Percentiles rank a stretch among this genome's conserved stretches.
These are phyloP conservation scores for Bovichtus diacanthus DNA, from an alignment of 2,797 vertebrate genomes.

Conservation along the genomic window DNA sequence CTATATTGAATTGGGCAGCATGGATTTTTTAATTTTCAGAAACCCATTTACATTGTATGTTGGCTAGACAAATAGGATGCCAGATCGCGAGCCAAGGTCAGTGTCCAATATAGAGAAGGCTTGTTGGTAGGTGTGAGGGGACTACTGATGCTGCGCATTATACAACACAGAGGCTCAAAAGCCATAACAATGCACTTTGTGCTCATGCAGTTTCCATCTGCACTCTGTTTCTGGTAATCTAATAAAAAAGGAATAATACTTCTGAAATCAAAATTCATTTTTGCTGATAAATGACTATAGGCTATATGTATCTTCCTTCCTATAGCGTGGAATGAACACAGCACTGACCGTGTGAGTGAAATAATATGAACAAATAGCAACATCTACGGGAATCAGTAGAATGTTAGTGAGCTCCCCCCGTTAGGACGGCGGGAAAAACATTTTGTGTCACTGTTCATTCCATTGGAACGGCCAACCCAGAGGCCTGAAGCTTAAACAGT, in stretches of 20 bases:
- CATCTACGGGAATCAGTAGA: no score
- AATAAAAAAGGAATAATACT: not conserved
- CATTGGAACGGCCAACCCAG: not conserved
- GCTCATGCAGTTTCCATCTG: not conserved
- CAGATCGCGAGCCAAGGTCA: slow-evolving; percentile 71
- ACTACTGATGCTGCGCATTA: slow-evolving; percentile 54
- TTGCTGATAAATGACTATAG: not conserved
- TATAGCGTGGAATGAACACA: no score
- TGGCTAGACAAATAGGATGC: slow-evolving; percentile 68
- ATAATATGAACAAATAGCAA: no score
- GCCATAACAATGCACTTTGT: slow-evolving; percentile 15
- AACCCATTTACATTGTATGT: slow-evolving; percentile 79
- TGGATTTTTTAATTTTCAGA: slow-evolving; percentile 80
- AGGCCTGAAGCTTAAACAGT: not conserved
- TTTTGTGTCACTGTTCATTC: no score
- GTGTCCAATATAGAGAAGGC: slow-evolving; percentile 51
- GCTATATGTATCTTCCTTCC: not conserved
- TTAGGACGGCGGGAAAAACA: no score
- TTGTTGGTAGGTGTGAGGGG: slow-evolving; percentile 57
- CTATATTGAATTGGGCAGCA: slow-evolving; percentile 71
- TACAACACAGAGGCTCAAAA: slow-evolving; percentile 9
- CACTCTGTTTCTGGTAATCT: not conserved
- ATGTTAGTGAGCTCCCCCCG: no score
- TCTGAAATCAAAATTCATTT: not conserved
- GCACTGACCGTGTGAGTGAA: no score